Evolutionary conservation across 1,140 invertebrate species (phyloP), one percentile per base, ranked within the genome.

Genomic region (Drosophila nigrodunni): DNA sequence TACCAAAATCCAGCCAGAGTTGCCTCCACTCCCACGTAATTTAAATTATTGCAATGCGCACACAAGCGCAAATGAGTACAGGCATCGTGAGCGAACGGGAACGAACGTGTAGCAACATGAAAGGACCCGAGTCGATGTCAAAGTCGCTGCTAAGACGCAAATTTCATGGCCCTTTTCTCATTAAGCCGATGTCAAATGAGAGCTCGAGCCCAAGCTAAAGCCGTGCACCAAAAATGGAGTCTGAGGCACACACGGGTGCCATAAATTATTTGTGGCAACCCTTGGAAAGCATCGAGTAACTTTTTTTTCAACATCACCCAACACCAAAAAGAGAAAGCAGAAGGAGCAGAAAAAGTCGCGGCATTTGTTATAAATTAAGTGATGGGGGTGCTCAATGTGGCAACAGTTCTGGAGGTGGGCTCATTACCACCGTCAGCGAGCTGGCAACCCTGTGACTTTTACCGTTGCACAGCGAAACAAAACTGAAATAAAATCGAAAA

Each of bases 331-430:
- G 49, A 2, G 30, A n/a, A 15, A 21, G 21, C 30, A 52, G 69
- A 11, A 65, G 15, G 13, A 9, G 47, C 5, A 37, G 60, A n/a
- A 44, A 34, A 21, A 46, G 60, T 43, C 52, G 62, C 62, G 75
- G 76, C 76, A 87, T 87, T 87, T 87, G 82, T 82, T 87, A 82
- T 79, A 87, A 87, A 87, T 87, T 87, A 82, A 82, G 82, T 87
- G 82, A 87, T 87, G 82, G 82, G 82, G 82, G 76, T 87, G 76
- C 72, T 69, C 73, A 71, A 77, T 79, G 55, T 62, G 61, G 60
- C 37, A 67, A 62, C 49, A 34, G 64, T 15, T 49, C 35, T 35
- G 44, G 54, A 59, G 71, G 61, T 71, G 65, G 68, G 77, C 82
- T 81, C 68, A 70, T 80, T 86, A 77, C 57, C 65, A 52, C 64